Base-by-base conservation (phyloP, 2,888 invertebrate genomes). In the Sycophila texana region DNA sequence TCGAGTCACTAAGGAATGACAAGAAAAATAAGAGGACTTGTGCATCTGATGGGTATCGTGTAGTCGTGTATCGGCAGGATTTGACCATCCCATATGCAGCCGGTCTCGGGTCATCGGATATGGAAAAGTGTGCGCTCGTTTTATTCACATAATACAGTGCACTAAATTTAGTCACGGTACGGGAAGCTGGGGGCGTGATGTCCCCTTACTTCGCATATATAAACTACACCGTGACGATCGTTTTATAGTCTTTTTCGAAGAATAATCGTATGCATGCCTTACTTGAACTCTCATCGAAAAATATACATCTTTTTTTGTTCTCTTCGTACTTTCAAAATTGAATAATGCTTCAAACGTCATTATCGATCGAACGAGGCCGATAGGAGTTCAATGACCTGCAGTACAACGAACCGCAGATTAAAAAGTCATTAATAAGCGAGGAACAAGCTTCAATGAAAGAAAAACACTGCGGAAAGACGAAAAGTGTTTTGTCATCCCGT, bases 121-220 rank as follows among this genome's bases (percentile, higher is more conserved):
- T 18, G 16, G 5, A 30, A 73, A 67, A 61, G 22, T 47, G 49
- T 20, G 16, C 57, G 73, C 22, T 39, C 47, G 47, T 79, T 83
- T 87, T 87, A 88, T 88, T 87, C 87, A 87, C 87, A 84, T 85
- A 88, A 80, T 74, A 70, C 82, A 86, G 85, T 86, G 84, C 86
- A 87, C 86, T 88, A 88, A 88, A 88, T 89, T 88, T 87, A 85
- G 87, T 87, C 87, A 86, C 83, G 85, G 84, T 81, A 84, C 57
- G 77, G 84, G 84, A 86, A 84, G 85, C 86, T 86, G 83, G 83
- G 84, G 85, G 86, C 85, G 86, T 84, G 73, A 76, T 74, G 18
- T 49, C 39, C 75, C 67, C 77, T 68, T 57, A 10, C 53, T 63
- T 63, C 78, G 63, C 77, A 74, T 51, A 66, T 58, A 78, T 49